Base-by-base conservation (phyloP, 2,113 vertebrate species). In the Stegastes partitus region DNA sequence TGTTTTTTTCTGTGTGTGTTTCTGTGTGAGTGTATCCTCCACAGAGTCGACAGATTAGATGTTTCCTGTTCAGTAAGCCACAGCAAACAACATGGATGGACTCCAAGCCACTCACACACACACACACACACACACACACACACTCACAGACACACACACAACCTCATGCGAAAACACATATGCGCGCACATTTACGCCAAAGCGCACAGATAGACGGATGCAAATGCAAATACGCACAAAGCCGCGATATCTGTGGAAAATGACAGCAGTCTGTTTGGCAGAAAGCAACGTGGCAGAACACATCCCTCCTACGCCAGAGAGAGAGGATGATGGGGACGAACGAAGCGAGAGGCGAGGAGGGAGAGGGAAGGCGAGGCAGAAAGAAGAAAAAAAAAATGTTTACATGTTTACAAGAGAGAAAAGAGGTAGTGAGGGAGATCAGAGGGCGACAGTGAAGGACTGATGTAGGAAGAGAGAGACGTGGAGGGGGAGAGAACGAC, bases 51-150 rank as follows among this genome's bases (percentile, higher is more conserved):
- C 70, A 85, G 87, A 92, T 91, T 89, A 84, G 85, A 90, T 72
- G 77, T 77, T 90, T 91, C 89, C 91, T 90, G 87, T 75, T 89
- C 82, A 67, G 83, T 81, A 80, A 80, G 79, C 87, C 77, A 74
- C 86, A 81, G 85, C 77, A 84, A 84, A 85, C 62, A 83, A 69
- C 25, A 6, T 82, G 85, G 79, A 85, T 58, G 25, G 47, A 53
- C 72, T 90, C 82, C 87, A 92, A 86, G 78, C 80, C 87, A 63
- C 79, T 79, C 66, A 74, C 39, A 42, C 39, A 14, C 39, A 42
- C 39, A 42, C 39, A 42, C 11, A 42, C 39, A 14, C 39, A 42
- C 39, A 39, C 37, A 12, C 39, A 42, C 39, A 42, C 39, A 11
- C 39, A 42, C 9, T 14, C 39, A 15, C 70, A 56, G 78, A 82